These are phyloP conservation scores for Petrophora chlorosata DNA, from an alignment of 2,888 invertebrate species.

Conservation along the genomic window DNA sequence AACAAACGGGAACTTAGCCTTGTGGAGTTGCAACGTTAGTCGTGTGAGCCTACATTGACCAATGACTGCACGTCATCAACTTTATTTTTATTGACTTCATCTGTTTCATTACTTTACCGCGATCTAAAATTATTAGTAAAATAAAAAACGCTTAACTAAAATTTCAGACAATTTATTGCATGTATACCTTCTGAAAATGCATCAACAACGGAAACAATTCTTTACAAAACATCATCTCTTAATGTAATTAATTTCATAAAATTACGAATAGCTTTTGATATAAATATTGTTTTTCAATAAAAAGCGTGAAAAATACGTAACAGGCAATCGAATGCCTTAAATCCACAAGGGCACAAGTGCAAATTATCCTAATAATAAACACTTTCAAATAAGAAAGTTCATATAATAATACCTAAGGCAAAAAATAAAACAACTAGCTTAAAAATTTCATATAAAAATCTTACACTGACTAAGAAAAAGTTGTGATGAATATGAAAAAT, in stretches of 20 bases:
- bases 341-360: conserved; percentile 84
- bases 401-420: conserved; percentile 78
- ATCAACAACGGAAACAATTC: conserved; percentile 79
- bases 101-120: conserved; percentile 51
- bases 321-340: conserved; percentile 66
- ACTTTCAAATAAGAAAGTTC: conserved; percentile 80
- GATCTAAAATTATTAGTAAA: conserved; percentile 59
- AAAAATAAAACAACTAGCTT: conserved; percentile 80
- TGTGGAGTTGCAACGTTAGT: conserved; percentile 83
- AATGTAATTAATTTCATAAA: conserved; percentile 55
- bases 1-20: conserved; percentile 83
- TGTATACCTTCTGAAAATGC: conserved; percentile 80
- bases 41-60: conserved; percentile 78
- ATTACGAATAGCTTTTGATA: conserved; percentile 71
- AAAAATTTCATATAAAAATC: conserved; percentile 78
- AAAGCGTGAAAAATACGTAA: conserved; percentile 77
- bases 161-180: conserved; percentile 82
- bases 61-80: conserved; percentile 81
- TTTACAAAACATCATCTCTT: conserved; percentile 72
- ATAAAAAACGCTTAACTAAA: conserved; percentile 73
- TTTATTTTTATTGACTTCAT: conserved; percentile 72
- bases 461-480: conserved; percentile 80
- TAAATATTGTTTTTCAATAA: conserved; percentile 59
- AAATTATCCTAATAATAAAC: conserved; percentile 72
- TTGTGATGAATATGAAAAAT: conserved; percentile 78